A percentile compares a stretch with the other conserved stretches of the same genome.
These are phyloP conservation scores for Tenebrosternarchus preto DNA, from an alignment of 2,113 vertebrate genomes.

Conservation along the genomic window DNA sequence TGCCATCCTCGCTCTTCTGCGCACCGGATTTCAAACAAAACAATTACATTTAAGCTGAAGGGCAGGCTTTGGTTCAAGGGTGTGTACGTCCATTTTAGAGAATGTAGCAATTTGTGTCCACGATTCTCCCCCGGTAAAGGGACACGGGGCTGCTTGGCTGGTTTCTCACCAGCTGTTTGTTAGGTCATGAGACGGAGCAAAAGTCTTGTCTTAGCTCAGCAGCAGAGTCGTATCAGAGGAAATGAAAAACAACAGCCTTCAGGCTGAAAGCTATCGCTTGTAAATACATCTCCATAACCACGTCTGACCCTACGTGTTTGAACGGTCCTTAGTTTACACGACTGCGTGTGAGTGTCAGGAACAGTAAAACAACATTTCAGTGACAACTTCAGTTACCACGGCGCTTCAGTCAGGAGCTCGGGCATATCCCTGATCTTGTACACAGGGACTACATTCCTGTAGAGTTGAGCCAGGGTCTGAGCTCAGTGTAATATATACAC, in stretches of 20 bases:
- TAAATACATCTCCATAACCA: not conserved
- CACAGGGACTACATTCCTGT: not conserved
- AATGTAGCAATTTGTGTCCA: not conserved
- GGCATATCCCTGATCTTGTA: not conserved
- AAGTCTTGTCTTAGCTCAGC: not conserved
- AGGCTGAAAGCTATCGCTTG: not conserved
- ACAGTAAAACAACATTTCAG: conserved; percentile 56
- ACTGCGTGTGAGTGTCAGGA: not conserved
- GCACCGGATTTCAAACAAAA: too few relatives aligned
- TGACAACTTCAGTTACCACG: conserved; percentile 24
- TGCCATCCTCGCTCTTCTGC: not conserved
- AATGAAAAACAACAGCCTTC: not conserved
- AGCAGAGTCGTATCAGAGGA: conserved; percentile 5
- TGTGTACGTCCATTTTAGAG: too few relatives aligned
- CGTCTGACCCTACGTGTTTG: not conserved
- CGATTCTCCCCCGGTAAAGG: not conserved
- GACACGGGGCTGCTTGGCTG: conserved; percentile 11
- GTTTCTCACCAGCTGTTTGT: conserved; percentile 31
- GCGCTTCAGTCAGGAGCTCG: not conserved
- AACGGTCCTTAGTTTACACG: conserved; percentile 2
- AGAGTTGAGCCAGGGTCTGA: not conserved
- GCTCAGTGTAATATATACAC: not conserved
- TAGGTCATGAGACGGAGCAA: conserved; percentile 14
- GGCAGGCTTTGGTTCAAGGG: too few relatives aligned
- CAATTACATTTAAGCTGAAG: too few relatives aligned